Conservation (phyloP, 1,140 invertebrate genomes). For the Acromyrmex echinatior region DNA sequence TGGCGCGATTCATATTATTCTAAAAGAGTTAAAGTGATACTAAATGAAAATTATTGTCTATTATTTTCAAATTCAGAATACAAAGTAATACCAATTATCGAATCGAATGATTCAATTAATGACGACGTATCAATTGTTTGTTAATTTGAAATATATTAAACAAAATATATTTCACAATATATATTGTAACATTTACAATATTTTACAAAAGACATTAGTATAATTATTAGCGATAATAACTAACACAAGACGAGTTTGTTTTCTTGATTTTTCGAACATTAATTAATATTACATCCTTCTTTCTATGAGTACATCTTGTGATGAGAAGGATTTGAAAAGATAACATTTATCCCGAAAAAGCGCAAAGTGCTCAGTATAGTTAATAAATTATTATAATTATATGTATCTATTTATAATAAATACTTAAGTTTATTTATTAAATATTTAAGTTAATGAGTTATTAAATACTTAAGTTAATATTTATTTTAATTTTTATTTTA, state of each 20-base stretch:
- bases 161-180: slow-evolving; percentile 5
- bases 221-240: background rate
- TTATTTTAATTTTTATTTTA: too few relatives aligned
- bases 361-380: background rate
- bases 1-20: background rate
- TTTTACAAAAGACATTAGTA: background rate
- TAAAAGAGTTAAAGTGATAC: background rate
- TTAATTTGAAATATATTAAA: background rate
- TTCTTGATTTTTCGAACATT: background rate
- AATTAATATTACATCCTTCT: background rate
- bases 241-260: background rate
- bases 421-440: background rate
- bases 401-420: background rate
- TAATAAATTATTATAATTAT: background rate
- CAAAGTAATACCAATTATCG: background rate
- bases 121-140: background rate
- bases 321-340: background rate
- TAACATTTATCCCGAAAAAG: background rate
- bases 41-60: background rate
- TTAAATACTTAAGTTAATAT: background rate
- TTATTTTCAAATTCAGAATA: slow-evolving; percentile 13
- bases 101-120: background rate
- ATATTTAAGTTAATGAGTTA: background rate
- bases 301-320: background rate
- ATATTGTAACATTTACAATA: background rate